Conservation (phyloP, 2,113 vertebrate species). For the Sigmodon hispidus region DNA sequence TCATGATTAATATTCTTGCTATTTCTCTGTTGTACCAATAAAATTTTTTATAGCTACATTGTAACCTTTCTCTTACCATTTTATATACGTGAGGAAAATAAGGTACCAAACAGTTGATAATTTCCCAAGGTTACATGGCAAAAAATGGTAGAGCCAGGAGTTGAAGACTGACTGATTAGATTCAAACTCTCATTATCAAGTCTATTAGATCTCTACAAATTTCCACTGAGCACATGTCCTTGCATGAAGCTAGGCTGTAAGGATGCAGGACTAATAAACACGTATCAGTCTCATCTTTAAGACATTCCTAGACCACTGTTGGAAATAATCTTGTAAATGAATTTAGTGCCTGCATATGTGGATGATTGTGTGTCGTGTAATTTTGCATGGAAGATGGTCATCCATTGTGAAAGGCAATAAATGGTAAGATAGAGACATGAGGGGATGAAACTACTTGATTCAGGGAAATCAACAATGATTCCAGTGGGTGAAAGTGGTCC, state of each 20-base stretch:
- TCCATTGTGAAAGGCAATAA: neutral
- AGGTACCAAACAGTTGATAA: neutral
- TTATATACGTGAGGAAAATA: constrained; percentile 8
- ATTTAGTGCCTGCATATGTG: neutral
- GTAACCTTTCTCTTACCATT: neutral
- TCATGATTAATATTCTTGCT: neutral
- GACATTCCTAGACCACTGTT: neutral
- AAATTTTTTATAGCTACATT: neutral
- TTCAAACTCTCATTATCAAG: neutral
- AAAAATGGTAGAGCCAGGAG: neutral
- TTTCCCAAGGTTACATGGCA: neutral
- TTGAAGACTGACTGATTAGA: neutral
- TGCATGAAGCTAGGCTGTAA: neutral
- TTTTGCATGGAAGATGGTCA: neutral
- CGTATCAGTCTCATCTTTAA: neutral
- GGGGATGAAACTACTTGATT: neutral
- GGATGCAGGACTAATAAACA: neutral
- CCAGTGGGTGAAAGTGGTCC: neutral
- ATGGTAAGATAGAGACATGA: neutral
- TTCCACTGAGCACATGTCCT: neutral
- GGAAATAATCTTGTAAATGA: neutral
- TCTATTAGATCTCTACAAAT: neutral
- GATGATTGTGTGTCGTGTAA: neutral
- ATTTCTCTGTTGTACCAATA: neutral
- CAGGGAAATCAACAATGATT: neutral